Percentiles rank a stretch among this genome's conserved stretches.
phyloP scores from a whole-genome alignment of 35 echinoderm and acorn worm genomes.

The Holothuria glaberrima region DNA sequence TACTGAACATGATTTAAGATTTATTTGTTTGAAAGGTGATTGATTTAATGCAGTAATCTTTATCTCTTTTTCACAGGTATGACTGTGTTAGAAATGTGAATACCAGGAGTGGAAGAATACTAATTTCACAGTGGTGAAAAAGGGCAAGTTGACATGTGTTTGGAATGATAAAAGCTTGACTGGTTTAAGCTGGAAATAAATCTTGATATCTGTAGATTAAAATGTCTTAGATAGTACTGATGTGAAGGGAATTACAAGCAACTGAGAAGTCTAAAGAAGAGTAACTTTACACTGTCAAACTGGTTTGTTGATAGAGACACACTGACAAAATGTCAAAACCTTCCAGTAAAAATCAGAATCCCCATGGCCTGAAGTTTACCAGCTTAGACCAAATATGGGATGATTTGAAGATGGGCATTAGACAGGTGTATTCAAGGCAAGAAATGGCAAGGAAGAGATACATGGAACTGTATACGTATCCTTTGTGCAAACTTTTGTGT shows the following conservation, averaged over 20 bases:
- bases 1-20: too few species aligned
- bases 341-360: conserved; percentile 78
- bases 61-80: too few species aligned
- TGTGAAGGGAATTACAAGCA: background rate
- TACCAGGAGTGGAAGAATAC: too few species aligned
- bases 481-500: conserved; percentile 42
- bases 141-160: background rate
- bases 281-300: background rate
- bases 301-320: background rate
- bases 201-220: background rate
- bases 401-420: conserved; percentile 85
- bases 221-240: background rate
- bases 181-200: background rate
- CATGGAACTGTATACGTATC: conserved; percentile 99
- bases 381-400: conserved; percentile 98
- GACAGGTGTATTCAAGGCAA: conserved; percentile 90
- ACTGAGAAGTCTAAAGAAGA: too few species aligned
- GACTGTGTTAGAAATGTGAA: too few species aligned
- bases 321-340: conserved; percentile 14
- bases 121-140: background rate
- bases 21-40: too few species aligned
- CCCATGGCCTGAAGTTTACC: conserved; percentile 93
- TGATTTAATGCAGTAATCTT: too few species aligned
- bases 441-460: conserved; percentile 86
- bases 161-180: background rate